Percentiles rank a stretch among this genome's conserved stretches.
Evolutionary conservation across 2,888 invertebrate species (phyloP).

Genomic region (Uloborus plumipes): DNA sequence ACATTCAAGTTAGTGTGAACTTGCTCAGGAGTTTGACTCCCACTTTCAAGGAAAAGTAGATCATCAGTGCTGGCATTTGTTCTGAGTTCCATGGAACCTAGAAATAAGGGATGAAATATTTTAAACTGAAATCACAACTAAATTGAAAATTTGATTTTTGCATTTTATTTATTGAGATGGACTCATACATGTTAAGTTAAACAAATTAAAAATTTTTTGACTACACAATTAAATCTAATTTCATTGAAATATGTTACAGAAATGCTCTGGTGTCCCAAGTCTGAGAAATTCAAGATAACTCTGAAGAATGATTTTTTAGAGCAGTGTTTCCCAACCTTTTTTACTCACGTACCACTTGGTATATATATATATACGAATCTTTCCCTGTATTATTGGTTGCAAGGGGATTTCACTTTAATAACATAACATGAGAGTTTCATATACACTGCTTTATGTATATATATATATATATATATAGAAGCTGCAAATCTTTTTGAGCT

Average conservation of each 20-base stretch:
- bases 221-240: not conserved
- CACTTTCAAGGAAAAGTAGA: conserved; percentile 59
- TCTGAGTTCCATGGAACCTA: conserved; percentile 57
- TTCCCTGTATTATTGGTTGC: no score
- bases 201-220: no score
- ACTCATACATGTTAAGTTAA: not conserved
- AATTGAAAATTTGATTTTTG: not conserved
- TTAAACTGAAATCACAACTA: not conserved
- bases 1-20: conserved; percentile 41
- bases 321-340: no score
- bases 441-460: no score
- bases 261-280: not conserved
- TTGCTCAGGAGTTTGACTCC: conserved; percentile 54
- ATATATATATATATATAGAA: no score
- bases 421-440: no score
- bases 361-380: no score
- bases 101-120: not conserved
- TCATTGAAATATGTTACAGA: not conserved
- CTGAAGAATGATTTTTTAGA: no score
- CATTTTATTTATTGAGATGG: not conserved
- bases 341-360: no score
- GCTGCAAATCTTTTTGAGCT: no score
- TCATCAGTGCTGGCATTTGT: conserved; percentile 65
- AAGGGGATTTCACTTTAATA: no score
- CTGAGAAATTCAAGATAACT: not conserved